A percentile compares a stretch with the other conserved stretches of the same genome.
Conservation (phyloP, 2,888 invertebrate genomes). For the Tiphia femorata region DNA sequence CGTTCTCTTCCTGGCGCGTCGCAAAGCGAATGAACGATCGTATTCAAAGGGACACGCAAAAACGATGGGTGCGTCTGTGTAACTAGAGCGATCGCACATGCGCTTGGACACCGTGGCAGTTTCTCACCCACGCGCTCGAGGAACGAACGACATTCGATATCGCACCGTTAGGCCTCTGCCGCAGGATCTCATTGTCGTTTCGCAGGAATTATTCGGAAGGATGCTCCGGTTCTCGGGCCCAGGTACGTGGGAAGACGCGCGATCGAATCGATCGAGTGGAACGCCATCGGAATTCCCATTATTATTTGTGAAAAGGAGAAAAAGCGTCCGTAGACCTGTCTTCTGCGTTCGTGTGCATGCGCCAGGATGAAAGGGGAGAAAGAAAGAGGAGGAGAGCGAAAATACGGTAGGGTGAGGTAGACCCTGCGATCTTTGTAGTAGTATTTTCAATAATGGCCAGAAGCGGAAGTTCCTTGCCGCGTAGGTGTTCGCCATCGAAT, state of each 20-base stretch:
- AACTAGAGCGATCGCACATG: background rate
- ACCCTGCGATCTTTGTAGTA: too few relatives aligned
- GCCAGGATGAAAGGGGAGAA: background rate
- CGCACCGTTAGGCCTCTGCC: slow-evolving; percentile 60
- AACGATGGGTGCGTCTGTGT: background rate
- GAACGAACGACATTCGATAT: slow-evolving; percentile 59
- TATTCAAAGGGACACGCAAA: background rate
- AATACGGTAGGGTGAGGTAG: too few relatives aligned
- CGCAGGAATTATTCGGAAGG: slow-evolving; percentile 27
- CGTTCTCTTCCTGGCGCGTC: background rate
- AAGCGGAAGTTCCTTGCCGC: slow-evolving; percentile 26
- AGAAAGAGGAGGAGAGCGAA: background rate
- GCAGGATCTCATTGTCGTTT: slow-evolving; percentile 39
- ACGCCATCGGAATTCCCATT: slow-evolving; percentile 24
- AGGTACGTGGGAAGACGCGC: slow-evolving; percentile 47
- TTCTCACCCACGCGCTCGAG: background rate
- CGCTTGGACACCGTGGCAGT: background rate
- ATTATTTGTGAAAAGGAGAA: slow-evolving; percentile 18
- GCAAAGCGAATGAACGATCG: background rate
- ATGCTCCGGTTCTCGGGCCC: slow-evolving; percentile 30
- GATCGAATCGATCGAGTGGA: slow-evolving; percentile 28
- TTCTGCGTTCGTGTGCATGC: too few relatives aligned
- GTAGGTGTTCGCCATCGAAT: too few relatives aligned
- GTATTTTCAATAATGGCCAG: slow-evolving; percentile 28
- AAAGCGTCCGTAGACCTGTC: too few relatives aligned